A percentile compares a stretch with the other conserved stretches of the same genome.
Evolutionary conservation across 2,797 vertebrate species (phyloP).

Genomic region (Molossus molossus): DNA sequence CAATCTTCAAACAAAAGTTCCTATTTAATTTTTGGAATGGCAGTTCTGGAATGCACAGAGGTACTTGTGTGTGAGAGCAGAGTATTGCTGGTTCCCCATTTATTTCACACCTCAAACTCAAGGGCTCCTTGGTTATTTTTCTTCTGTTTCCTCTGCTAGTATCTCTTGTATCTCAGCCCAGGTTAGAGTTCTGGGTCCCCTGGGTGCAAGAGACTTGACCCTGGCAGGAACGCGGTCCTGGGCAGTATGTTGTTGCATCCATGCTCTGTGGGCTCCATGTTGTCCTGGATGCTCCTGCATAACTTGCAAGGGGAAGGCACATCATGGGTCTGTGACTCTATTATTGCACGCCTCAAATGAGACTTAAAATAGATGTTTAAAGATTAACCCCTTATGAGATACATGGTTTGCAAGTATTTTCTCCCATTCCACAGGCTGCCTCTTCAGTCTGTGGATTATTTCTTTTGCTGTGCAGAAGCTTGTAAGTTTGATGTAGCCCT

Average conservation of each 20-base stretch:
- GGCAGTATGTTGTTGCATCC: not conserved
- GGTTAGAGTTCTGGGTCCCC: not conserved
- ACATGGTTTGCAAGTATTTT: constrained; percentile 17
- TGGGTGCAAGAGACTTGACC: not conserved
- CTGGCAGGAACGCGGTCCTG: not conserved
- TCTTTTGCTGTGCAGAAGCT: not conserved
- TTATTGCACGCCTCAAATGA: not conserved
- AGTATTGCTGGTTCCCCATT: not conserved
- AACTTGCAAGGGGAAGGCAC: not conserved
- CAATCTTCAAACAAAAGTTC: not conserved
- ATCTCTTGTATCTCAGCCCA: not conserved
- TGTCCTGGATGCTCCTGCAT: not conserved
- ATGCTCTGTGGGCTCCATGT: not conserved
- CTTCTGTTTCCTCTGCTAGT: not conserved
- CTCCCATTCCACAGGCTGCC: not conserved
- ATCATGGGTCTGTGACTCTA: not conserved
- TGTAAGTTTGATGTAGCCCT: not conserved
- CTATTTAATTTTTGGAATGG: not conserved
- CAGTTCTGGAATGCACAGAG: not conserved
- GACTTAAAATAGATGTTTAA: constrained; percentile 19
- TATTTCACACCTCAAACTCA: not conserved
- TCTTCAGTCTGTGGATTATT: not conserved
- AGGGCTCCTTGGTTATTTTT: not conserved
- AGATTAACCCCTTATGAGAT: not conserved
- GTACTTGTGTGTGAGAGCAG: not conserved